These are phyloP conservation scores for Pseudomugil tenellus DNA, from an alignment of 2,797 vertebrate genomes.

Conservation along the genomic window DNA sequence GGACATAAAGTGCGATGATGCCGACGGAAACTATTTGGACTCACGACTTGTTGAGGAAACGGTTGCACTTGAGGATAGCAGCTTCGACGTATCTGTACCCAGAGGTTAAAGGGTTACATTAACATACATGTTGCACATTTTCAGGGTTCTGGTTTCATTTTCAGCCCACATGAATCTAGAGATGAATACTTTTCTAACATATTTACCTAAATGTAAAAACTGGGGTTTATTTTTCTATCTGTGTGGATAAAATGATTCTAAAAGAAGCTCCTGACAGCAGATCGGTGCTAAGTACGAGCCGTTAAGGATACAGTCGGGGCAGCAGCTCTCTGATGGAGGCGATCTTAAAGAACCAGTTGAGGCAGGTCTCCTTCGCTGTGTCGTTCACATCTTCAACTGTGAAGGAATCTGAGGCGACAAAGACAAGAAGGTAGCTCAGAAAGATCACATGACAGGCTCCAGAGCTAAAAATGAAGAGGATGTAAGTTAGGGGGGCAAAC, in stretches of 20 bases:
- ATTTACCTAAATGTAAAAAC: not conserved
- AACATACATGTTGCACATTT: not conserved
- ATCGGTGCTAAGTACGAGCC: no score
- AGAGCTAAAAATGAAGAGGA: not conserved
- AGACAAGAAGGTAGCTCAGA: not conserved
- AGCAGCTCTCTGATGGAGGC: conserved; percentile 98
- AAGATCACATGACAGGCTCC: not conserved
- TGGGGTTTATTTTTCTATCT: not conserved
- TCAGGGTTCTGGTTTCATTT: not conserved
- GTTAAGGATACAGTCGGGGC: conserved; percentile 92
- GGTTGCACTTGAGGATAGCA: conserved; percentile 95
- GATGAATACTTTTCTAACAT: not conserved
- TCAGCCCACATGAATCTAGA: not conserved
- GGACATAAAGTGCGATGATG: no score
- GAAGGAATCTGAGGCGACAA: conserved; percentile 85
- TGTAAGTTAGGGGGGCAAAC: conserved; percentile 64
- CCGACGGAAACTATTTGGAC: conserved; percentile 66
- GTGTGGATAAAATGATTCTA: not conserved
- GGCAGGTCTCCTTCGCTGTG: conserved; percentile 96
- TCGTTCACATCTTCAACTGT: conserved; percentile 91
- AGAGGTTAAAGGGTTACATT: conserved; percentile 77
- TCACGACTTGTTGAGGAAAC: conserved; percentile 92
- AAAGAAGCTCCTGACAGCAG: not conserved
- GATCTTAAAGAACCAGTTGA: conserved; percentile 99
- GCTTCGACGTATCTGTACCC: conserved; percentile 92